A percentile compares a stretch with the other conserved stretches of the same genome.
Evolutionary conservation across 2,888 invertebrate genomes (phyloP).

Genomic region (Cetonia aurata): DNA sequence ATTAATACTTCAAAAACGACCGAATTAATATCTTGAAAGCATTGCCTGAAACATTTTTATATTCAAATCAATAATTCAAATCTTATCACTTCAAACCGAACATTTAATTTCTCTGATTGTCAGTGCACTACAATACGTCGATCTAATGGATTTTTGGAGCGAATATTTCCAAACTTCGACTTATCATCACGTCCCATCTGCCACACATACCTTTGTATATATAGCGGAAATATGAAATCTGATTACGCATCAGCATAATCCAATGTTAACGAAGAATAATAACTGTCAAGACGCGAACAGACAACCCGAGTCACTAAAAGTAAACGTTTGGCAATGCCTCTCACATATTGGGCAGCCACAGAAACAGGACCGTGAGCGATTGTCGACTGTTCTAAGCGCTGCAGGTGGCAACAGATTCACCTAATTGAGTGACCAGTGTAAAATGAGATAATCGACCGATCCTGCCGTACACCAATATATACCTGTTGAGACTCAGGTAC

Average conservation of each 20-base stretch:
- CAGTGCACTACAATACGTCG: no score
- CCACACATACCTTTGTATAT: no score
- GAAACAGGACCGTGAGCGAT: constrained; percentile 62
- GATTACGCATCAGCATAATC: constrained; percentile 51
- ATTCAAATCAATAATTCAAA: no score
- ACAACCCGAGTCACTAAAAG: constrained; percentile 51
- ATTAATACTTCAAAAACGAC: no score
- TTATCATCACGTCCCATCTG: no score
- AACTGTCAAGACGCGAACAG: constrained; percentile 52
- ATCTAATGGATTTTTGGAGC: no score
- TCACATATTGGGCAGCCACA: constrained; percentile 50
- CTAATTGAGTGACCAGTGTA: constrained; percentile 61
- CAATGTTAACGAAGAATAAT: constrained; percentile 53
- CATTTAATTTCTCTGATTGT: no score
- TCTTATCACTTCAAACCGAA: no score
- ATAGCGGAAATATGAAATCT: constrained; percentile 1
- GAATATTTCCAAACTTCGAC: no score
- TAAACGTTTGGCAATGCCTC: constrained; percentile 52
- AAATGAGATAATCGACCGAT: constrained; percentile 48
- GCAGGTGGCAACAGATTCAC: constrained; percentile 57
- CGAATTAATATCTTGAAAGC: no score
- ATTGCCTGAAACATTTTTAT: no score
- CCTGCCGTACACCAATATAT: constrained; percentile 31
- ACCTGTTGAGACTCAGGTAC: constrained; percentile 8
- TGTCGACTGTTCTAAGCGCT: constrained; percentile 61